A percentile compares a stretch with the other conserved stretches of the same genome.
Evolutionary conservation across 2,113 vertebrate genomes (phyloP).

Genomic region (Ondatra zibethicus): DNA sequence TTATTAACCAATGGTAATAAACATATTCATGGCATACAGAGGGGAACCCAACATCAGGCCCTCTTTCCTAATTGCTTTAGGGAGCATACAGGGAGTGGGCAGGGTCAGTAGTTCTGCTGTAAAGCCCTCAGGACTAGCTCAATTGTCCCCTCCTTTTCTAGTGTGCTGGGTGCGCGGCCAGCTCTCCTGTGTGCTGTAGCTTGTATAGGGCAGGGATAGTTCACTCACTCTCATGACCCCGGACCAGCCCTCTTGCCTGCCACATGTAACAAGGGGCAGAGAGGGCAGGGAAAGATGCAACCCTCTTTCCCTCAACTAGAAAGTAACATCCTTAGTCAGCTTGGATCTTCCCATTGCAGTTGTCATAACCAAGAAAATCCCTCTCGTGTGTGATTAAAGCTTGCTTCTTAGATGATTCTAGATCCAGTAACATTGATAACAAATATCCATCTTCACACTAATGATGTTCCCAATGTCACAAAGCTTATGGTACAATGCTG

Average conservation of each 20-base stretch:
- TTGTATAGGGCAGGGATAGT: background rate
- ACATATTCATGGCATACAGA: too few relatives aligned
- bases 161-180: background rate
- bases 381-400: background rate
- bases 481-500: background rate
- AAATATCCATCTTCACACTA: background rate
- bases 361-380: background rate
- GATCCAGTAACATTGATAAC: background rate
- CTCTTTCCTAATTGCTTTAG: too few relatives aligned
- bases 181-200: background rate
- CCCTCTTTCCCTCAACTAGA: background rate
- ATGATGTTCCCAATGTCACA: background rate
- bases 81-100: too few relatives aligned
- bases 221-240: background rate
- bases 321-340: background rate
- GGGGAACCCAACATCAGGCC: too few relatives aligned
- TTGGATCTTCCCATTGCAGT: background rate
- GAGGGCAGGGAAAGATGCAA: background rate
- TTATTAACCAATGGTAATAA: too few relatives aligned
- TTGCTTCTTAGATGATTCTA: background rate
- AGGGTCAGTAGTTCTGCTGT: background rate
- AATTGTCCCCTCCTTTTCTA: fast-evolving
- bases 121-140: background rate
- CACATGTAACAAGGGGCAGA: background rate
- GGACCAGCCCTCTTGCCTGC: background rate